Evolutionary conservation across 2,113 vertebrate species (phyloP), one percentile per base, ranked within the genome.

Genomic region (Nothocercus julius): DNA sequence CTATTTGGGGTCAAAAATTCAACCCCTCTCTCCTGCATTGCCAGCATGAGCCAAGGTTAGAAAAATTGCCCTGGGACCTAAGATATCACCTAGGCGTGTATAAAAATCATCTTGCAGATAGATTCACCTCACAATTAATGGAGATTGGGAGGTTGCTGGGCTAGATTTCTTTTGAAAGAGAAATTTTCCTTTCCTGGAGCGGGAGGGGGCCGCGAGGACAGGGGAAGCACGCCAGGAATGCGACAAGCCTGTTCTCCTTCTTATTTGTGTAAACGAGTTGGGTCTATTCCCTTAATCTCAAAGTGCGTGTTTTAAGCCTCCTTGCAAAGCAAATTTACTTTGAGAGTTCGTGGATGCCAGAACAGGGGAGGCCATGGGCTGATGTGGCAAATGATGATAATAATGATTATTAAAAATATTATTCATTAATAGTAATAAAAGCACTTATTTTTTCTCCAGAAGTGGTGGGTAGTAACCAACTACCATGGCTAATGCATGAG

Each of bases 321-420:
- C 90, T 85, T 94, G 97, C 58, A 97, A 96, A 97, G 95, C 87
- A 97, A 97, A 97, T 97, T 97, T 96, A 81, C 95, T 96, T 96
- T 96, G 83, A 36, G 86, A 79, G 88, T n/a, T 19, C 63, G 15
- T 0, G 19, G 82, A n/a, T 92, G 94, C 83, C 92, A 95, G 85
- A 54, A 40, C 1, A 4, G 36, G 27, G 28, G 44, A 21, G 4
- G n/a, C 4, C 82, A 12, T 44, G 30, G 82, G 47, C 0, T 82
- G 16, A 59, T 17, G 38, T 19, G 61, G 53, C 25, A 30, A 42
- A 36, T 80, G 69, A 40, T 12, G 40, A 25, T 3, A 6, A 25
- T 49, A 25, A 28, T 70, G n/a, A 25, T 49, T 24, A 77, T 88
- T 70, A 74, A 34, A 49, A 54, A 34, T 64, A 58, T 34, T 70